Evolutionary conservation across 2,888 invertebrate genomes (phyloP).

Genomic region (Cremastinae sp.): DNA sequence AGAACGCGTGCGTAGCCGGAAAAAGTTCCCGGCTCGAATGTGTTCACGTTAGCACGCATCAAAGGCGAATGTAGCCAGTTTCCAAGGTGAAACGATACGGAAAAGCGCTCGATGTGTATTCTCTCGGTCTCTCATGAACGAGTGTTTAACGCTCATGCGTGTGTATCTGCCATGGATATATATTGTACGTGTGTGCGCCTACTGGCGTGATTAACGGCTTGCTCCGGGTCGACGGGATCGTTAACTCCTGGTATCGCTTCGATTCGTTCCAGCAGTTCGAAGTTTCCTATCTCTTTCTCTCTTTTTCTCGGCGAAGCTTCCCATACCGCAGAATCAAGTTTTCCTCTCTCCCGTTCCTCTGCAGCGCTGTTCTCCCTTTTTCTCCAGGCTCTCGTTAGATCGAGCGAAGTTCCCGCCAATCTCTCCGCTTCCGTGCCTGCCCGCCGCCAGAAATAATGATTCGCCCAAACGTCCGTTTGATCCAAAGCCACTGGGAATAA

Average conservation of each 20-base stretch:
- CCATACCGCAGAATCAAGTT: constrained; percentile 30
- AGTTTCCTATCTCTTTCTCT: constrained; percentile 54
- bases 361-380: constrained; percentile 37
- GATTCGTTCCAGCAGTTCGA: constrained; percentile 61
- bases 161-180: constrained; percentile 5
- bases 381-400: constrained; percentile 57
- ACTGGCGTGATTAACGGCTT: constrained; percentile 63
- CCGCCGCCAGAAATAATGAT: constrained; percentile 60
- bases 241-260: constrained; percentile 63
- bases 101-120: constrained; percentile 60
- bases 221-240: constrained; percentile 64
- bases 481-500: constrained; percentile 46
- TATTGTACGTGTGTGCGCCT: constrained; percentile 48
- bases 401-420: constrained; percentile 44
- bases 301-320: constrained; percentile 44
- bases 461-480: constrained; percentile 59
- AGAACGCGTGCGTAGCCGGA: too few relatives aligned
- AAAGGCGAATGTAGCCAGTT: constrained; percentile 36
- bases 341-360: constrained; percentile 42
- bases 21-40: constrained; percentile 3
- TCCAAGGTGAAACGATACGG: constrained; percentile 59
- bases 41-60: not conserved
- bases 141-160: constrained; percentile 3
- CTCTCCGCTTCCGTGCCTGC: constrained; percentile 53
- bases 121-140: constrained; percentile 35